These are phyloP conservation scores for Amphimedon queenslandica DNA, from an alignment of 37 sponge, comb jelly and placozoan genomes.

Conservation along the genomic window DNA sequence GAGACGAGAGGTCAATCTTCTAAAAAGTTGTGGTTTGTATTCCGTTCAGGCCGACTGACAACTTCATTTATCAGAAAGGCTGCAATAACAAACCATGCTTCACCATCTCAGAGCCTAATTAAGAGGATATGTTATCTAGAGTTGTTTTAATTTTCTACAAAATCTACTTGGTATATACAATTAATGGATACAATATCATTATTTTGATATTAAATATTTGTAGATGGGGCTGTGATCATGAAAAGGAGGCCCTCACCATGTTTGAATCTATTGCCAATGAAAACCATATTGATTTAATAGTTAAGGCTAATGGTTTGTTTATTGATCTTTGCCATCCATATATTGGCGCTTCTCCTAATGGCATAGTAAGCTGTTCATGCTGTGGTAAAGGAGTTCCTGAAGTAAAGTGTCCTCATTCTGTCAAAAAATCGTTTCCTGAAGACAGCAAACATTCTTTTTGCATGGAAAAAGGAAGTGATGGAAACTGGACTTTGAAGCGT, in stretches of 20 bases:
- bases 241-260: conserved; percentile 24
- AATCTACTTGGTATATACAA: conserved; percentile 16
- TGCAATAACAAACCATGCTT: conserved; percentile 21
- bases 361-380: conserved; percentile 30
- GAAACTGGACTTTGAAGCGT: neutral
- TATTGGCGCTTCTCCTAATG: conserved; percentile 38
- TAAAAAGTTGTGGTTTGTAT: conserved; percentile 22
- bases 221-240: conserved; percentile 58
- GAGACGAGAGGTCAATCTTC: conserved; percentile 13
- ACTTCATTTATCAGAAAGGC: conserved; percentile 30
- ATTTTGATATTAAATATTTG: neutral
- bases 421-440: conserved; percentile 1
- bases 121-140: conserved; percentile 39
- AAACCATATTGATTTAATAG: conserved; percentile 8
- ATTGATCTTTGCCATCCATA: conserved; percentile 20
- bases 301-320: conserved; percentile 18
- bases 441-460: neutral
- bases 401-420: conserved; percentile 16
- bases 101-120: conserved; percentile 36
- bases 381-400: conserved; percentile 27
- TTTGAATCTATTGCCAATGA: conserved; percentile 5
- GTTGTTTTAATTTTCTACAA: conserved; percentile 7
- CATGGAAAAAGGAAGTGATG: neutral
- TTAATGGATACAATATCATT: neutral
- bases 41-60: conserved; percentile 43